Evolutionary conservation across 2,113 vertebrate species (phyloP).

Genomic region (Stegostoma tigrinum): DNA sequence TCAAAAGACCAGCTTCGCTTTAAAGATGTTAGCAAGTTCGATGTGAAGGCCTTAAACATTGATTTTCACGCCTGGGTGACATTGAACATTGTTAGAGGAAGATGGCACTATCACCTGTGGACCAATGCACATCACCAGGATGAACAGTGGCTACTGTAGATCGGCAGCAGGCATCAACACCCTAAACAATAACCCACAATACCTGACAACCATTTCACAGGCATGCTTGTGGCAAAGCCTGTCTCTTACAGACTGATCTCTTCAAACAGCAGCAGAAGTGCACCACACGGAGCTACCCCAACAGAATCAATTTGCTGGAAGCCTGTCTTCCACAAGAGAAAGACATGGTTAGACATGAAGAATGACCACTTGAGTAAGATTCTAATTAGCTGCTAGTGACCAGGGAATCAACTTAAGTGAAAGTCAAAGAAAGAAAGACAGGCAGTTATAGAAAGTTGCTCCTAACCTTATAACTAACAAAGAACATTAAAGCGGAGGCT

Average conservation of each 20-base stretch:
- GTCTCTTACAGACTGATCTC: background rate
- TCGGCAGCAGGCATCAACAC: background rate
- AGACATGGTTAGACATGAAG: background rate
- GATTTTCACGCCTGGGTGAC: background rate
- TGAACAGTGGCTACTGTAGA: background rate
- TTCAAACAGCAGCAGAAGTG: background rate
- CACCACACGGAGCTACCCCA: background rate
- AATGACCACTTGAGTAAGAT: background rate
- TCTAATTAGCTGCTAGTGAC: background rate
- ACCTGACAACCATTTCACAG: background rate
- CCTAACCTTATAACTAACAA: background rate
- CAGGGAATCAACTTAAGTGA: background rate
- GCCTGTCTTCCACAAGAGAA: background rate
- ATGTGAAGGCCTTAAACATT: background rate
- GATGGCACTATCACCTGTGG: background rate
- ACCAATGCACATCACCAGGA: background rate
- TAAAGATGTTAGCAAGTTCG: background rate
- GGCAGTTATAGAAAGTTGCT: background rate
- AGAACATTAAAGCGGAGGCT: background rate
- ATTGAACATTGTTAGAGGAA: no score
- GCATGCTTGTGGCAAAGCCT: background rate
- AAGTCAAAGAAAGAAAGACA: background rate
- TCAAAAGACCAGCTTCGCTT: background rate
- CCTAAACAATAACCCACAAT: background rate
- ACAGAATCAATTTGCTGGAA: background rate